phyloP scores from a whole-genome alignment of 2,888 invertebrate species.

The Pelosia muscerda region DNA sequence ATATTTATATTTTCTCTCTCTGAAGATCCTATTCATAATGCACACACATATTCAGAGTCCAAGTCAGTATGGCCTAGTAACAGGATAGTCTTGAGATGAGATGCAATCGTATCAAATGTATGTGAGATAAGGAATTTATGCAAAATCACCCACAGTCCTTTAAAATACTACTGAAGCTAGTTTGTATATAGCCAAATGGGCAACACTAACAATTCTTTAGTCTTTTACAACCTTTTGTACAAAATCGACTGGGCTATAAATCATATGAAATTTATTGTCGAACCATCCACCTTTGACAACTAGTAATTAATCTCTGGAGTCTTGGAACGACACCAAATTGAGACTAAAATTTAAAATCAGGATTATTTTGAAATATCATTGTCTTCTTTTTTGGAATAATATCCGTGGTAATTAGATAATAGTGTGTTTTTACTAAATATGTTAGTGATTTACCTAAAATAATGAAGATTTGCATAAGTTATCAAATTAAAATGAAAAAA shows the following conservation, averaged over 20 bases:
- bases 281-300: not conserved
- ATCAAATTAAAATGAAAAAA: too few species aligned
- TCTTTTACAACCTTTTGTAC: not conserved
- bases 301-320: not conserved
- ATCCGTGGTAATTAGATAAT: not conserved
- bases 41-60: not conserved
- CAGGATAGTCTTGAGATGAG: too few species aligned
- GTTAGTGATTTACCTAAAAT: too few species aligned
- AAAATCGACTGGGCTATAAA: not conserved
- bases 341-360: not conserved
- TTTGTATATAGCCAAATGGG: not conserved
- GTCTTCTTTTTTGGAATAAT: not conserved
- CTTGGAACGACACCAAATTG: not conserved
- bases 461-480: not conserved
- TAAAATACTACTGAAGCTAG: not conserved
- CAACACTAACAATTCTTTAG: not conserved
- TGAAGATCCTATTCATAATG: not conserved
- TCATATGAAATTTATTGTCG: slow-evolving; percentile 1
- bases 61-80: not conserved
- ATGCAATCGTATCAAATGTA: too few species aligned
- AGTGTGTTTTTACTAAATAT: not conserved
- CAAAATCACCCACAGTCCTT: not conserved
- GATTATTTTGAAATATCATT: not conserved
- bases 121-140: too few species aligned
- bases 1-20: not conserved